Base-by-base conservation (phyloP, 2,888 invertebrate genomes). In the Limnephilus lunatus region DNA sequence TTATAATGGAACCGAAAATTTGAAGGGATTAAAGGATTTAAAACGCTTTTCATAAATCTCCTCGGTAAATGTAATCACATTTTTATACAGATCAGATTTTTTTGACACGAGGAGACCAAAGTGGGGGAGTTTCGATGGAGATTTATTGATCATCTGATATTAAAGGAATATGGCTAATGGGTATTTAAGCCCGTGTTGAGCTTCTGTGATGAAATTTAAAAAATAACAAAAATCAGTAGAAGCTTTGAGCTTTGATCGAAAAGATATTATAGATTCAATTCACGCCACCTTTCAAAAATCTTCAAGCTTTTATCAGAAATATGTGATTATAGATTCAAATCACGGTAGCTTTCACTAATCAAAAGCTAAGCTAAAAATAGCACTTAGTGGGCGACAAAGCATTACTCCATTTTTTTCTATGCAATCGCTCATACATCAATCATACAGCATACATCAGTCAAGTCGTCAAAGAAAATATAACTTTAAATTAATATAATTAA, bases 51-150 rank as follows among this genome's bases (percentile, higher is more conserved):
- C 68, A 68, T 68, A 68, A 68, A 68, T 68, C 68, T 68, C 68
- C 68, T 68, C 68, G 68, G 68, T 68, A 68, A 68, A 68, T 68
- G 68, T 68, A 68, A 68, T 68, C 68, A 68, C 68, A n/a, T 68
- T 68, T 68, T 68, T 68, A 68, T 68, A 68, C 25, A 68, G 68
- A n/a, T 68, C 25, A 68, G 68, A 7, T 68, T 68, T 68, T 68
- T 68, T 68, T 68, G 25, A 2, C 9, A 68, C 68, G 25, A 68
- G 68, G 68, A 68, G 68, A 68, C 68, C 68, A 68, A 68, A 68
- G 25, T 11, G 68, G 68, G 68, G 7, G n/a, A 68, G 25, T 25
- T 25, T 68, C 25, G 25, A 68, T 68, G 68, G 68, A 68, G 25
- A 68, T 68, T 25, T 7, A 68, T 68, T 25, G 68, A 68, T n/a